Base-by-base conservation (phyloP, 2,797 vertebrate genomes). In the Brotula barbata region DNA sequence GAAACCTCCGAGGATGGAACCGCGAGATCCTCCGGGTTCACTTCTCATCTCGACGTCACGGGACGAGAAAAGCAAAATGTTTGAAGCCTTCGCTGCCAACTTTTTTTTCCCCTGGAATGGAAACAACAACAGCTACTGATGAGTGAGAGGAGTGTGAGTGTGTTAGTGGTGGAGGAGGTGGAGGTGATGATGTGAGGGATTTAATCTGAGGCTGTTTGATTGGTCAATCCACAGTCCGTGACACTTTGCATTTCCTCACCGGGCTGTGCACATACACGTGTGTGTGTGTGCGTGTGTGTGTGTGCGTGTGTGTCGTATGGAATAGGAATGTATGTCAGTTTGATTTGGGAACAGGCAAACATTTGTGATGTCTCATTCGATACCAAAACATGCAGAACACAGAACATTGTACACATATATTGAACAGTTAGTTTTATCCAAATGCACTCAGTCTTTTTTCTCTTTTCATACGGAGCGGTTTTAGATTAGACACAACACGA, bases 321-420 rank as follows among this genome's bases (percentile, higher is more conserved):
- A 15, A 22, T 34, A 56, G 75, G 64, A 13, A 33, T 70, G 56
- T 65, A 7, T 69, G 46, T 56, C 70, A 64, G 61, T 64, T 74
- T 81, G 15, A 77, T 81, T 61, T 64, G 69, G 73, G 78, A 86
- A 85, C 77, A 83, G 78, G 83, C 83, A 76, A 82, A 89, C 84
- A 78, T 84, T 84, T 75, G 73, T 80, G 86, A 87, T 75, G 87
- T 84, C 85, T 91, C 90, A 90, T 90, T 91, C 90, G 87, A 71
- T 89, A 89, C 84, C 68, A 89, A 88, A 91, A 90, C 92, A 93
- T 93, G 91, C 90, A 91, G 82, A 90, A 92, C 90, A 92, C 92
- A 90, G 80, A 89, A 93, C 92, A 92, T 74, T 90, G 75, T 91
- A 92, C 90, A 92, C 85, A 72, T 67, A 87, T 87, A 93, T 85